phyloP scores from a whole-genome alignment of 2,113 vertebrate genomes.

The Eulemur rufifrons region DNA sequence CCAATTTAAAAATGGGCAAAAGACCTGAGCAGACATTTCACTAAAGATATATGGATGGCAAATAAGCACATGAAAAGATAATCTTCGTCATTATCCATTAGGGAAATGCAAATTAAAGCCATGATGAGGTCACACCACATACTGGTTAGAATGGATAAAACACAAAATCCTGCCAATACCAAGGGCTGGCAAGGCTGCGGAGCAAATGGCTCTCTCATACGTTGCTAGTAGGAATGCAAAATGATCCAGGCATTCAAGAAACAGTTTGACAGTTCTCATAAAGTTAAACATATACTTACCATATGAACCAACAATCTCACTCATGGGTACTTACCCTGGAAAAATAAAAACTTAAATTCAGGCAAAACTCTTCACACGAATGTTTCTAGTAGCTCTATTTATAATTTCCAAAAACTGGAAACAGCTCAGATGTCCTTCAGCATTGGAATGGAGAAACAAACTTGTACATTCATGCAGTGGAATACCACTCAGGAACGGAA shows the following conservation, averaged over 20 bases:
- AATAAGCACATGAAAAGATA: background rate
- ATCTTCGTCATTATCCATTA: too few relatives aligned
- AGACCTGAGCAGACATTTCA: background rate
- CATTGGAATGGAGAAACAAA: background rate
- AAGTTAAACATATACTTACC: background rate
- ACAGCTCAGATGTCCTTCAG: background rate
- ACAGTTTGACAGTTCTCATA: background rate
- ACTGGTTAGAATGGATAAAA: background rate
- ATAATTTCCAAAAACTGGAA: background rate
- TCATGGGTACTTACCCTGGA: background rate
- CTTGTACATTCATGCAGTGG: rapidly evolving
- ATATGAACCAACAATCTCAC: background rate
- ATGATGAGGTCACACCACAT: background rate
- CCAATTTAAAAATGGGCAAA: background rate
- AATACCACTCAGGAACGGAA: background rate
- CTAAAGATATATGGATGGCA: background rate
- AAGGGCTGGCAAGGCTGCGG: background rate
- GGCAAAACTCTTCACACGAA: background rate
- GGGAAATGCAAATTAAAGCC: background rate
- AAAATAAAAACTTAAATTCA: background rate
- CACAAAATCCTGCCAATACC: background rate
- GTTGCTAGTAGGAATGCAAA: background rate
- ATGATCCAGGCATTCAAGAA: background rate
- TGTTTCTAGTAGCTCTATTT: background rate
- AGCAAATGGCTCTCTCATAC: background rate